phyloP scores from a whole-genome alignment of 1,140 invertebrate genomes.

The Pteromalus puparum region DNA sequence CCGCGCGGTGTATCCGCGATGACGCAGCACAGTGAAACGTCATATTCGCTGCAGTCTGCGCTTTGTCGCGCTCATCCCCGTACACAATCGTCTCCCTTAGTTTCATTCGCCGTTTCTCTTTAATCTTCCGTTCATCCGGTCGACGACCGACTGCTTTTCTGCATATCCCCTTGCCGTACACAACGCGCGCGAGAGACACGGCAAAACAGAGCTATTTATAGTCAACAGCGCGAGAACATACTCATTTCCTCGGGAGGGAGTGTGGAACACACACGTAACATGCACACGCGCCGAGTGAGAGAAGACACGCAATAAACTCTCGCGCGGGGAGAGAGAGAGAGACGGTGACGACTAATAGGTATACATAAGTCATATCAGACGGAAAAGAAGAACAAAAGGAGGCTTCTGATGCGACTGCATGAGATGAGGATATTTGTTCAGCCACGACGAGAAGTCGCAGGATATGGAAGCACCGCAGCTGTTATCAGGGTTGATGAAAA shows the following conservation, averaged over 20 bases:
- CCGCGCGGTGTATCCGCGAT: too few species aligned
- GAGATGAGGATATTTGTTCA: too few species aligned
- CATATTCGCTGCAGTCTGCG: too few species aligned
- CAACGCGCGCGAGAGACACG: not conserved
- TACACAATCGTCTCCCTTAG: not conserved
- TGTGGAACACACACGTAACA: not conserved
- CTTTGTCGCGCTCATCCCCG: too few species aligned
- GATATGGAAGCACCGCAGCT: too few species aligned
- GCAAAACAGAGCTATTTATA: constrained; percentile 15
- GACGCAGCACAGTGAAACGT: too few species aligned
- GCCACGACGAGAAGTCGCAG: too few species aligned
- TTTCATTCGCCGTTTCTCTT: not conserved
- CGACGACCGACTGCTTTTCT: not conserved
- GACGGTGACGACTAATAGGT: not conserved
- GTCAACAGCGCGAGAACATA: not conserved
- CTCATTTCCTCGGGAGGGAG: not conserved
- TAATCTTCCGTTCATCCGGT: constrained; percentile 5
- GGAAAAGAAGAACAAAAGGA: not conserved
- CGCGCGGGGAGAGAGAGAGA: not conserved
- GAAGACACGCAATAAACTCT: constrained; percentile 10
- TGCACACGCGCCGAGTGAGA: not conserved
- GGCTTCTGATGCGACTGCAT: not conserved
- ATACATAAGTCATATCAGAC: not conserved
- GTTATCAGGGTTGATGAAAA: too few species aligned
- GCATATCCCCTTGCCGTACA: not conserved